Conservation (phyloP, 2,113 vertebrate genomes). For the Narcine bancroftii region DNA sequence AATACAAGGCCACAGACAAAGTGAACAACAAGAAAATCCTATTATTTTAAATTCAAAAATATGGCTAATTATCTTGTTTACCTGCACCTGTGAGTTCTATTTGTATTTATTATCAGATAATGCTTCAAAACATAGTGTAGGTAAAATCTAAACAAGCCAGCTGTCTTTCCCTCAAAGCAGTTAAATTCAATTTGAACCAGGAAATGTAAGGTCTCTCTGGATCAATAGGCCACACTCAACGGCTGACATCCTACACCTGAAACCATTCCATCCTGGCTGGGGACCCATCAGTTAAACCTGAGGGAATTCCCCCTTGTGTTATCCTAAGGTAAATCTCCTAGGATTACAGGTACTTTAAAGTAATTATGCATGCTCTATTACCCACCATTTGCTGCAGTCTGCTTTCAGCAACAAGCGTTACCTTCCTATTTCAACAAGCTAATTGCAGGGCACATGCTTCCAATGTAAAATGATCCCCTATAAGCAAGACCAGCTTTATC, state of each 20-base stretch:
- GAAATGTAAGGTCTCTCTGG: conserved; percentile 53
- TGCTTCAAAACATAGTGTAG: conserved; percentile 44
- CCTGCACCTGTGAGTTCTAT: conserved; percentile 35
- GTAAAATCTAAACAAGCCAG: conserved; percentile 55
- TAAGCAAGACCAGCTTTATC: conserved; percentile 40
- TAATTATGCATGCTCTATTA: conserved; percentile 89
- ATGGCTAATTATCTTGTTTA: conserved; percentile 18
- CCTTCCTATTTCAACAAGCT: conserved; percentile 51
- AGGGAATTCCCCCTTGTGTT: conserved; percentile 70
- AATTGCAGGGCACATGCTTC: conserved; percentile 54
- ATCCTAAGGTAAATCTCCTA: conserved; percentile 70
- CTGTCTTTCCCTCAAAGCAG: conserved; percentile 54
- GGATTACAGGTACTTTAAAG: conserved; percentile 91
- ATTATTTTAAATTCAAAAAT: conserved; percentile 4
- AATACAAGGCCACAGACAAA: not conserved
- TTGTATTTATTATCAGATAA: conserved; percentile 36
- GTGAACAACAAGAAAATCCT: not conserved
- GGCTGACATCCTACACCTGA: conserved; percentile 74
- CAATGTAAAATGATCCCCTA: conserved; percentile 58
- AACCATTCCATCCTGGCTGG: conserved; percentile 60
- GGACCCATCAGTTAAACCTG: conserved; percentile 64
- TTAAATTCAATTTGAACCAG: conserved; percentile 65
- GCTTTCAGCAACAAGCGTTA: conserved; percentile 56
- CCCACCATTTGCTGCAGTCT: conserved; percentile 59
- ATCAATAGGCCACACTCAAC: conserved; percentile 78